Evolutionary conservation across 2,113 vertebrate genomes (phyloP), one percentile per base, ranked within the genome.

Genomic region (Passer domesticus): DNA sequence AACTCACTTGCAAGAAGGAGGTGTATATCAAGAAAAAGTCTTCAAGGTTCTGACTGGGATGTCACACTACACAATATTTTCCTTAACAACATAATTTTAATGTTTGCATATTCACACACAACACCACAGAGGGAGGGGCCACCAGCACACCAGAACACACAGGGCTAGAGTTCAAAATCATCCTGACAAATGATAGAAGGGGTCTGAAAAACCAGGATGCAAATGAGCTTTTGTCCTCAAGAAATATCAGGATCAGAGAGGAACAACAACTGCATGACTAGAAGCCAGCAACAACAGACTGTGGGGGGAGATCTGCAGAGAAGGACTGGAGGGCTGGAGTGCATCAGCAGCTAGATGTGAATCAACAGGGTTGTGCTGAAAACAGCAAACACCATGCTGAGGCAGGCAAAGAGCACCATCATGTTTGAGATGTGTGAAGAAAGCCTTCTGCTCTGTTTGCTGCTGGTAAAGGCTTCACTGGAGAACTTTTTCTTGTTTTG

Each of bases 371-470:
- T 95, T 95, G 91, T 5, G 44, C 83, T 97, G 95, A 74, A 74
- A 95, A 87, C 91, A 90, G 76, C 80, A 90, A 81, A 89, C 95
- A 94, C 52, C 91, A 84, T 67, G 92, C 83, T 92, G 94, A 94
- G 91, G 83, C 56, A 83, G 15, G 73, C 91, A 95, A 94, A 92
- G 92, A 92, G 95, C 92, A 95, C 92, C 52, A 9, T 67, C 83
- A 23, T 89, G 10, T 92, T 86, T 86, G 87, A 93, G 83, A 96
- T 44, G 96, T 97, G 96, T 97, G 96, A 97, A 97, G 83, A 90
- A 95, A 95, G 68, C 94, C 95, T 95, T 97, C 95, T 97, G 96
- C 94, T 97, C 89, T 47, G 66, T 68, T 89, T 90, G 76, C 49
- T 80, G 73, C 83, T 90, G 89, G 39, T 44, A 91, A 87, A 94